Percentiles rank a stretch among this genome's conserved stretches.
phyloP scores from a whole-genome alignment of 2,888 invertebrate species.

The Sarcophaga caerulescens region DNA sequence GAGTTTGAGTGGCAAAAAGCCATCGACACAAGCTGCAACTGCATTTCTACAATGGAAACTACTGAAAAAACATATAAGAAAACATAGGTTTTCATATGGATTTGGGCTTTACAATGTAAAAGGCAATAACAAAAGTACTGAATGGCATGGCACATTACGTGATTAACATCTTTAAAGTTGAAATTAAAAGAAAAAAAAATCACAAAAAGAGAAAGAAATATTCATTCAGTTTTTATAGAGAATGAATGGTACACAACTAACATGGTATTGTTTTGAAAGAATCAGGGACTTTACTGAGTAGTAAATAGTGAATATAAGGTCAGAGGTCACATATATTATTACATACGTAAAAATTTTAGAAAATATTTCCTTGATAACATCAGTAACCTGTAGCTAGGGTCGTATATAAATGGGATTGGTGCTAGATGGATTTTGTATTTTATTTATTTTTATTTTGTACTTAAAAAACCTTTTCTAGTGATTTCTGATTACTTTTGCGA shows the following conservation, averaged over 20 bases:
- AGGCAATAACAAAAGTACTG: background rate
- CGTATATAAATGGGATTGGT: too few relatives aligned
- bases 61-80: background rate
- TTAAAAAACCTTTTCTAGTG: too few relatives aligned
- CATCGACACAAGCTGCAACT: slow-evolving; percentile 11
- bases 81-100: slow-evolving; percentile 18
- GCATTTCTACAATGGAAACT: slow-evolving; percentile 20
- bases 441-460: too few relatives aligned
- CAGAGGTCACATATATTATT: too few relatives aligned
- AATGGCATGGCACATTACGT: slow-evolving; percentile 60
- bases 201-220: background rate
- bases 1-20: slow-evolving; percentile 27
- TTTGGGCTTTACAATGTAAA: slow-evolving; percentile 31
- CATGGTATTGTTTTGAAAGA: too few relatives aligned
- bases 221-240: background rate
- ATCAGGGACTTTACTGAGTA: too few relatives aligned
- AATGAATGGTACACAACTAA: background rate
- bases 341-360: too few relatives aligned
- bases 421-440: too few relatives aligned
- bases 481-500: too few relatives aligned
- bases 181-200: slow-evolving; percentile 17
- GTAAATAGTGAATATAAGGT: too few relatives aligned
- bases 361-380: too few relatives aligned
- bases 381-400: too few relatives aligned
- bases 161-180: slow-evolving; percentile 62